A percentile compares a stretch with the other conserved stretches of the same genome.
These are phyloP conservation scores for Dynastes maya DNA, from an alignment of 2,888 invertebrate genomes.

Conservation along the genomic window DNA sequence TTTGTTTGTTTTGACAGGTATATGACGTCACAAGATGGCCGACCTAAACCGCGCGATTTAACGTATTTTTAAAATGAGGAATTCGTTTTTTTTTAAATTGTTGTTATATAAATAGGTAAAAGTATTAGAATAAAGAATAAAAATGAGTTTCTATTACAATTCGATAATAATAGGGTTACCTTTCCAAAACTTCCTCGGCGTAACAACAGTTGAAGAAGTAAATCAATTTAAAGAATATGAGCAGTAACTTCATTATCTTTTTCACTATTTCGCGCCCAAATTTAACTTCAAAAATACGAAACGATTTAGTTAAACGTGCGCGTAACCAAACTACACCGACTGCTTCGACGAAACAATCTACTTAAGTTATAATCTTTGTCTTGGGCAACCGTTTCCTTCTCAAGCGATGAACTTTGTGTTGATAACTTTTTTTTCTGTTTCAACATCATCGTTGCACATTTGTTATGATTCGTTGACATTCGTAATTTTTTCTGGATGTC, in stretches of 20 bases:
- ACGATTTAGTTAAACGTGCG: background rate
- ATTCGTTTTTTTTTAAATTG: too few species aligned
- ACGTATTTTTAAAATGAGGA: too few species aligned
- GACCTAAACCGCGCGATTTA: too few species aligned
- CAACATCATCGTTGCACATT: constrained; percentile 23
- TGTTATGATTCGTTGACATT: constrained; percentile 40
- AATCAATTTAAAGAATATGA: constrained; percentile 25
- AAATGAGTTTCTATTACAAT: too few species aligned
- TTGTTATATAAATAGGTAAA: too few species aligned
- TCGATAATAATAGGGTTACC: background rate
- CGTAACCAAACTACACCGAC: constrained; percentile 4
- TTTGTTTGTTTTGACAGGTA: too few species aligned
- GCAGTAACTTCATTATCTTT: constrained; percentile 1
- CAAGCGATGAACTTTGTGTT: constrained; percentile 43
- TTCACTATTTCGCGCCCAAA: background rate
- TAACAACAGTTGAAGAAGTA: background rate
- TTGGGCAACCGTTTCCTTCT: constrained; percentile 17
- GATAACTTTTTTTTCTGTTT: constrained; percentile 38
- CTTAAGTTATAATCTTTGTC: constrained; percentile 28
- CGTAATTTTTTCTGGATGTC: constrained; percentile 27
- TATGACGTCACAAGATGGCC: too few species aligned
- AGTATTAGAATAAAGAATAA: too few species aligned
- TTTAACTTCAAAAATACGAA: background rate
- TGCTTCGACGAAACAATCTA: constrained; percentile 20
- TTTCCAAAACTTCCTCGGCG: background rate